Conservation (phyloP, 2,888 invertebrate species). For the Pristionchus fissidentatus region DNA sequence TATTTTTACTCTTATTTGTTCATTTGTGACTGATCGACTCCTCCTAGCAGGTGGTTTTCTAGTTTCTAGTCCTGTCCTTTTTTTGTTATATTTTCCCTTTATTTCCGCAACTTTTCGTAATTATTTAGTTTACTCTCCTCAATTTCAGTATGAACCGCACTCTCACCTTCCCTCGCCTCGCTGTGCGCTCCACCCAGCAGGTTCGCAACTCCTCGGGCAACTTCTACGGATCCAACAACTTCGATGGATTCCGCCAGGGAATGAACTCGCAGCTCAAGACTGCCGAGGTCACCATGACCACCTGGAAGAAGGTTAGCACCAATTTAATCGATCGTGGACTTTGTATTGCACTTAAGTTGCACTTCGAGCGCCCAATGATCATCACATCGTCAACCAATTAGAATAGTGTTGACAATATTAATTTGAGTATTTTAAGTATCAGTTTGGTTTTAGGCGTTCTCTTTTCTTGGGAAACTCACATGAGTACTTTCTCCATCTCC, state of each 20-base stretch:
- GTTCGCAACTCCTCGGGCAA: slow-evolving; percentile 67
- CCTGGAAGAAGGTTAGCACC: slow-evolving; percentile 65
- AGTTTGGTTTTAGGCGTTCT: no score
- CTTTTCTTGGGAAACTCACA: no score
- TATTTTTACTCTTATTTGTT: not conserved
- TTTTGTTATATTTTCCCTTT: not conserved
- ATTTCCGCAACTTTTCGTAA: not conserved
- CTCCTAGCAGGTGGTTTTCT: not conserved
- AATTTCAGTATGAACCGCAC: slow-evolving; percentile 47
- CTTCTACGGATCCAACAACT: slow-evolving; percentile 71
- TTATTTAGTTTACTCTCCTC: not conserved
- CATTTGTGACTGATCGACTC: not conserved
- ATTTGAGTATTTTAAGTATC: no score
- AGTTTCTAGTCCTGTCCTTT: not conserved
- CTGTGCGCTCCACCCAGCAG: slow-evolving; percentile 34
- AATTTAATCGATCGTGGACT: no score
- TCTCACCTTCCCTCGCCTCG: slow-evolving; percentile 51
- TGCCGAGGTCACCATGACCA: slow-evolving; percentile 64
- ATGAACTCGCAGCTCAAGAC: slow-evolving; percentile 62
- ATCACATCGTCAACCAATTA: not conserved
- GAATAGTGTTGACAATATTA: not conserved
- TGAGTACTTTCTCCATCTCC: no score
- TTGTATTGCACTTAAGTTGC: not conserved
- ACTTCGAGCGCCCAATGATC: not conserved
- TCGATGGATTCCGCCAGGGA: slow-evolving; percentile 68